phyloP scores from a whole-genome alignment of 1,140 invertebrate species.

The Chrysomallon squamiferum region DNA sequence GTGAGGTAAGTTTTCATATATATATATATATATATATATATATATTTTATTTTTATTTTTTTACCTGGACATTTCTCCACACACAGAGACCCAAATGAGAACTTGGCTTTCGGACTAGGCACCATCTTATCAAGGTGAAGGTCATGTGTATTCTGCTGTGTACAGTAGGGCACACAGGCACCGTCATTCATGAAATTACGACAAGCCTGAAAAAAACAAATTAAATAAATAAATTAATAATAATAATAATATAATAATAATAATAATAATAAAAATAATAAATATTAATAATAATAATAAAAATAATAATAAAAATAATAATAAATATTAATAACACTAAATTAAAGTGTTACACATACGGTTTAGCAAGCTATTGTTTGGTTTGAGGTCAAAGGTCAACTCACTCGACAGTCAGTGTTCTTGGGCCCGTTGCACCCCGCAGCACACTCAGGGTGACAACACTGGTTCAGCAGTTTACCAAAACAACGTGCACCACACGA shows the following conservation, averaged over 20 bases:
- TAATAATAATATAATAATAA: no score
- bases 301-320: no score
- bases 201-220: slow-evolving; percentile 73
- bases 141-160: slow-evolving; percentile 92
- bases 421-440: slow-evolving; percentile 93
- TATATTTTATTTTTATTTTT: no score
- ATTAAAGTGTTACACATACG: no score
- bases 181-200: slow-evolving; percentile 95
- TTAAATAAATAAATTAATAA: no score
- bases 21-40: no score
- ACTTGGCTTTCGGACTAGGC: slow-evolving; percentile 90
- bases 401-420: slow-evolving; percentile 87
- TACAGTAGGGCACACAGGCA: slow-evolving; percentile 93
- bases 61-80: slow-evolving; percentile 84
- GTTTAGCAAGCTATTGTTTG: no score
- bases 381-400: no score
- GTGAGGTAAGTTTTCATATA: no score
- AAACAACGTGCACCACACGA: slow-evolving; percentile 95
- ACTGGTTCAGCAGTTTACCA: slow-evolving; percentile 84
- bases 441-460: slow-evolving; percentile 95
- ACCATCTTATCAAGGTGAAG: slow-evolving; percentile 89
- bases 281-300: no score
- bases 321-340: no score
- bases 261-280: no score
- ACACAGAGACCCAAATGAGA: slow-evolving; percentile 94